Evolutionary conservation across 2,113 vertebrate genomes (phyloP).

Genomic region (Oostethus manadensis): DNA sequence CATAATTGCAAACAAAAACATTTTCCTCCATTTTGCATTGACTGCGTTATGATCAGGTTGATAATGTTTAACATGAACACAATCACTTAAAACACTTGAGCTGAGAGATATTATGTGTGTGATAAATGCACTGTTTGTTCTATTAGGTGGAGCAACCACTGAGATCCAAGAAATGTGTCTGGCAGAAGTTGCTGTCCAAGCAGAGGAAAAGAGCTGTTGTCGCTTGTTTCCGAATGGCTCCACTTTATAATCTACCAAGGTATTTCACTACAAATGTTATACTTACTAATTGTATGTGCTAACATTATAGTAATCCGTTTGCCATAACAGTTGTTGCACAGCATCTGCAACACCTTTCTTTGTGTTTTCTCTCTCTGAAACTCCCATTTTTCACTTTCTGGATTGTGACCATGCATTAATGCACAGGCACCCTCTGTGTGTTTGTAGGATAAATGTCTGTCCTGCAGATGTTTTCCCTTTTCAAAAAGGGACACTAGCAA

Average conservation of each 20-base stretch:
- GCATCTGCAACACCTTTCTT: conserved; percentile 9
- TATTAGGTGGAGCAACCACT: conserved; percentile 92
- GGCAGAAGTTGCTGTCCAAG: conserved; percentile 96
- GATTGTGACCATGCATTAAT: conserved; percentile 54
- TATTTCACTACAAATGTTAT: conserved; percentile 44
- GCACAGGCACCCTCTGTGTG: conserved; percentile 16
- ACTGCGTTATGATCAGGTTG: too few relatives aligned
- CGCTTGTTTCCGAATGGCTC: conserved; percentile 97
- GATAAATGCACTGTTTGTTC: conserved; percentile 1
- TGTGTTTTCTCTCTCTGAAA: conserved; percentile 7
- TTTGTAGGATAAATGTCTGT: conserved; percentile 58
- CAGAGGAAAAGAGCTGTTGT: conserved; percentile 96
- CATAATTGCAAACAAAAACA: too few relatives aligned
- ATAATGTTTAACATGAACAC: too few relatives aligned
- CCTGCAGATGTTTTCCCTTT: conserved; percentile 55
- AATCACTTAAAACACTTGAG: too few relatives aligned
- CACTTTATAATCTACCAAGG: conserved; percentile 95
- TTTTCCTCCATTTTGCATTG: too few relatives aligned
- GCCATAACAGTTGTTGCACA: neutral
- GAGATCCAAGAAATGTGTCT: conserved; percentile 96
- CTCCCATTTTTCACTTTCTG: conserved; percentile 19
- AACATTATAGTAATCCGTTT: neutral
- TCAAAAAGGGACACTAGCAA: conserved; percentile 55
- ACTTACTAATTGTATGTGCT: neutral
- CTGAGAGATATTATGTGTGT: neutral